A percentile compares a stretch with the other conserved stretches of the same genome.
These are phyloP conservation scores for Torymus aiolomorphi DNA, from an alignment of 2,888 invertebrate species.

Conservation along the genomic window DNA sequence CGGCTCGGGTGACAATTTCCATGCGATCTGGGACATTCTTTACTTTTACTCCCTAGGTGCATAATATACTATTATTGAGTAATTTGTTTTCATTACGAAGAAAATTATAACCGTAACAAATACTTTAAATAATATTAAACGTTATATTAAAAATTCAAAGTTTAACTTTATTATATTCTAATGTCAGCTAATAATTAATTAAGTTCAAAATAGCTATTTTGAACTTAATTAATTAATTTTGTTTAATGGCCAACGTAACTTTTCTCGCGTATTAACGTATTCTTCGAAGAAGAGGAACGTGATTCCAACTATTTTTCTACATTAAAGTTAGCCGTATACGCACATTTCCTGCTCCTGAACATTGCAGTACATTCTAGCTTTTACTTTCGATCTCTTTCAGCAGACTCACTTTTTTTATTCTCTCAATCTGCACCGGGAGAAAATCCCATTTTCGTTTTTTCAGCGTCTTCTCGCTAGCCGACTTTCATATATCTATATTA, in stretches of 20 bases:
- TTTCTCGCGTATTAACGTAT: conserved; percentile 8
- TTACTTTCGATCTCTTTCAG: background rate
- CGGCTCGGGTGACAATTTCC: no score
- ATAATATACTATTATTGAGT: no score
- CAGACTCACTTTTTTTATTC: conserved; percentile 3
- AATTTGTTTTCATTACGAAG: no score
- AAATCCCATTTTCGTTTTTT: conserved; percentile 61
- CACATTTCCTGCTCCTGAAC: conserved; percentile 4
- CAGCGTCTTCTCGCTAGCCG: conserved; percentile 30
- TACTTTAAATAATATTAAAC: no score
- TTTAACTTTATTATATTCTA: no score
- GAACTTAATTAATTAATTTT: conserved; percentile 28
- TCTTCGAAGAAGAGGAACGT: background rate
- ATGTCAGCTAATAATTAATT: no score
- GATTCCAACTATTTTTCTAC: conserved; percentile 26
- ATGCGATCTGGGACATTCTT: no score
- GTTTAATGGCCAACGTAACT: conserved; percentile 11
- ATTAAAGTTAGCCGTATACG: conserved; percentile 18
- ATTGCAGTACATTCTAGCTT: background rate
- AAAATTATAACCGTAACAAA: no score
- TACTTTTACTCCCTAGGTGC: no score
- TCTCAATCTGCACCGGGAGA: background rate
- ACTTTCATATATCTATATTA: conserved; percentile 13
- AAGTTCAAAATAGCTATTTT: no score
- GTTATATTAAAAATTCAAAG: no score